Evolutionary conservation across 2,888 invertebrate species (phyloP).

Genomic region (Actias luna): DNA sequence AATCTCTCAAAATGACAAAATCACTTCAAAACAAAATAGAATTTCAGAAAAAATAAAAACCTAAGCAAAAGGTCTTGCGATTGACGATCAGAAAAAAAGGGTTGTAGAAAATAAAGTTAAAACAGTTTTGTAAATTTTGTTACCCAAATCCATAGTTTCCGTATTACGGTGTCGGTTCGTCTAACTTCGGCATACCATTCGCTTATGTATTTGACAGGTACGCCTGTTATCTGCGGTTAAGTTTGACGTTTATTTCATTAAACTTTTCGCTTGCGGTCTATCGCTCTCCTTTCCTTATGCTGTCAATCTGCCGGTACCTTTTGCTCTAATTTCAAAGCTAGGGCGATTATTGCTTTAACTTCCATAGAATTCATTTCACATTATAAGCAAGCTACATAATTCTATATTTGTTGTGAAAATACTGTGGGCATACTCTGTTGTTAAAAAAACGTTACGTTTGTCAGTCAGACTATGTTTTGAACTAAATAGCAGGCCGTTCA

Average conservation of each 20-base stretch:
- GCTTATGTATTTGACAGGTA: slow-evolving; percentile 12
- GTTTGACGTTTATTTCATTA: slow-evolving; percentile 46
- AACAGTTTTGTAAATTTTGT: neutral
- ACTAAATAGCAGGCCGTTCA: no score
- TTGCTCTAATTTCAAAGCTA: neutral
- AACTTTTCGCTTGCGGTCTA: slow-evolving; percentile 36
- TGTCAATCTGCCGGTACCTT: neutral
- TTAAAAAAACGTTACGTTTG: no score
- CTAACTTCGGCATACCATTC: neutral
- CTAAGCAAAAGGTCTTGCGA: no score
- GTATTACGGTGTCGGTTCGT: neutral
- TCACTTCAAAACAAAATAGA: no score
- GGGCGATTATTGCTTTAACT: neutral
- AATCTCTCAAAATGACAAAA: no score
- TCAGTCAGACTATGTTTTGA: no score
- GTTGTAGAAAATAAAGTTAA: neutral
- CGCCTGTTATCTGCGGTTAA: slow-evolving; percentile 21
- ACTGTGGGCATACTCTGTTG: no score
- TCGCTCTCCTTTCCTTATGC: neutral
- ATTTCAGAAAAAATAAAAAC: neutral
- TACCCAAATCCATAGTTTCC: neutral
- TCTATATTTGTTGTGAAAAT: neutral
- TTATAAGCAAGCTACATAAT: neutral
- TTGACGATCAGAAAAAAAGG: no score
- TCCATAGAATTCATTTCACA: neutral